Evolutionary conservation across 2,888 invertebrate species (phyloP), one percentile per base, ranked within the genome.

Genomic region (Epinotia nisella): DNA sequence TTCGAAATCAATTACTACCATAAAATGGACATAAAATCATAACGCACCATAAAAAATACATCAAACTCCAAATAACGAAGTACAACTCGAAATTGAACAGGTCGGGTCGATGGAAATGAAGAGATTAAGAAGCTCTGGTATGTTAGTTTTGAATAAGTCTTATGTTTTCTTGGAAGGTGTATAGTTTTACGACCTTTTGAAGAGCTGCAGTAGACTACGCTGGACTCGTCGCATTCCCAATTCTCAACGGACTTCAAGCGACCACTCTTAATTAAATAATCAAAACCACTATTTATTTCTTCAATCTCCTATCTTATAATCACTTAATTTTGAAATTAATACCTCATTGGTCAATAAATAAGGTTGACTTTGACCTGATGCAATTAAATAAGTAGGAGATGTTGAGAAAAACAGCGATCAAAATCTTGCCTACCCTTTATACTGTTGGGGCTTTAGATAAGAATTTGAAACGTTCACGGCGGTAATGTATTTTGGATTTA

Each of bases 181-280:
- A 66, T 41, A 13, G 9, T 56, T 2, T 56, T 56, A 66, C 9
- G 41, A 56, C 39, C 3, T 66, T 66, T 41, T 66, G 15, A n/a
- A 39, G 24, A 41, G 39, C 2, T 24, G 55, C 66, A 66, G 55
- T 56, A 24, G n/a, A 56, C 39, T 53, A 53, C 55, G 41, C 77
- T 70, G 75, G 81, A 85, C 90, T 85, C 81, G 89, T 85, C 81
- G 78, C 91, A 90, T 91, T 90, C 90, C 90, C 82, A 87, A 92
- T 92, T 91, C 88, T 89, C 82, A 82, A 91, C 90, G 92, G 83
- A 76, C 83, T 81, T 88, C 89, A 85, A 75, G 77, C 76, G 75
- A 76, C 78, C 80, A 51, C 76, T 82, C 85, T 87, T 91, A 90
- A 90, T 90, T 90, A 89, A 90, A 88, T 89, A 87, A 87, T 87